Conservation (phyloP, 1,140 invertebrate genomes). For the Platorchestia sp. region DNA sequence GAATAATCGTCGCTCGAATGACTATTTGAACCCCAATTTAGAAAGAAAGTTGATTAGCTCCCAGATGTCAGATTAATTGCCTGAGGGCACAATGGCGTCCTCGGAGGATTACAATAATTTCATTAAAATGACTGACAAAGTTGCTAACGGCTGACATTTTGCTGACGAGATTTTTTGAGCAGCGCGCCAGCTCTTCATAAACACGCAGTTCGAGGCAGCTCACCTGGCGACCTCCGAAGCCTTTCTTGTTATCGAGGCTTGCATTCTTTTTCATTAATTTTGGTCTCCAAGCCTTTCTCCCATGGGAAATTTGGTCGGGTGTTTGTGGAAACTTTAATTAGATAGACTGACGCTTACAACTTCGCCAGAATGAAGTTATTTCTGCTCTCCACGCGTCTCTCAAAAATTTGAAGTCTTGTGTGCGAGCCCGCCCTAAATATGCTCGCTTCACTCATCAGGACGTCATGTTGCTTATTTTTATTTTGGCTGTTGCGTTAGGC, state of each 20-base stretch:
- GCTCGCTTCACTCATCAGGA: too few relatives aligned
- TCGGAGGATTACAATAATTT: background rate
- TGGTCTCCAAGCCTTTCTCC: background rate
- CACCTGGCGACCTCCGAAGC: background rate
- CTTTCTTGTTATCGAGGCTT: background rate
- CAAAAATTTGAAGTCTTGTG: background rate
- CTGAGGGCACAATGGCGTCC: background rate
- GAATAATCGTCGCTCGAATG: background rate
- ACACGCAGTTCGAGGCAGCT: background rate
- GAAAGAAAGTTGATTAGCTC: background rate
- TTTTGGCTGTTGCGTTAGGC: too few relatives aligned
- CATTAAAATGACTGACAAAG: background rate
- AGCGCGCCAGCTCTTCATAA: background rate
- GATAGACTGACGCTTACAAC: background rate
- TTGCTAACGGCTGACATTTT: background rate
- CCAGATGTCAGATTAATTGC: background rate
- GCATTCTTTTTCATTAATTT: conserved; percentile 3
- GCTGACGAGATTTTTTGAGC: background rate
- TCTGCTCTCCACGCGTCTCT: background rate
- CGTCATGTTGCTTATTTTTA: too few relatives aligned
- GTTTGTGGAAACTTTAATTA: conserved; percentile 43
- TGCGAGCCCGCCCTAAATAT: background rate
- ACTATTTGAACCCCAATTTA: background rate
- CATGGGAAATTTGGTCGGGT: conserved; percentile 1
- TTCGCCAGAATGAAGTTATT: conserved; percentile 22